Base-by-base conservation (phyloP, 2,113 vertebrate genomes). In the Ctenodactylus gundi region DNA sequence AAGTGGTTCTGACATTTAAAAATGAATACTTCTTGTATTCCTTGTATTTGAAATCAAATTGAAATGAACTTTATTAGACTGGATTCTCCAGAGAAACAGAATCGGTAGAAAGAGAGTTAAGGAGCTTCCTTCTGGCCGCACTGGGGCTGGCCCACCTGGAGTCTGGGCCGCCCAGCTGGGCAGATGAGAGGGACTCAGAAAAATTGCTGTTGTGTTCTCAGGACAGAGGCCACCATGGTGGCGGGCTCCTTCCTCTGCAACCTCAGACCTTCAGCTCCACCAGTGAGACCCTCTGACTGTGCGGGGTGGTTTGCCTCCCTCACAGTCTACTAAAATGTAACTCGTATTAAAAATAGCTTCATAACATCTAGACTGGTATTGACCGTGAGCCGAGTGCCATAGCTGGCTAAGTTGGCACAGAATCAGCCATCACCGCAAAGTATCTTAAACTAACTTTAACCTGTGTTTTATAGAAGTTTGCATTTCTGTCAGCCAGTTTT, bases 1-100 rank as follows among this genome's bases (percentile, higher is more conserved):
- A 97, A 98, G 99, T 98, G 95, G 51, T 87, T 27, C 27, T 62
- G 36, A 68, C 73, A 46, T 83, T 87, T 78, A 92, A 84, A 85
- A 62, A 7, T 65, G 75, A 93, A 65, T 77, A 10, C 31, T 81
- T 87, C 65, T 67, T 93, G 27, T 44, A 9, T 58, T 76, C 17
- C 34, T 55, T 80, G 23, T 86, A 39, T 85, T 93, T 93, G 29
- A 57, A 93, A 93, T 77, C 29, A 67, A 58, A 93, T 93, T 78
- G 51, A 77, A 88, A 86, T 53, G 93, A 62, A 70, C 20, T 85
- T 85, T 70, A 64, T 92, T 89, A 76, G 23, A 57, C 60, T 60
- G 21, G 15, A 31, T 94, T 89, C 73, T 85, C 53, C 34, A 88
- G 46, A 82, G 41, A 87, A 92, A 58, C 10, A 39, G 18, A 90